Evolutionary conservation across 2,888 invertebrate genomes (phyloP).

Genomic region (Xylota segnis): DNA sequence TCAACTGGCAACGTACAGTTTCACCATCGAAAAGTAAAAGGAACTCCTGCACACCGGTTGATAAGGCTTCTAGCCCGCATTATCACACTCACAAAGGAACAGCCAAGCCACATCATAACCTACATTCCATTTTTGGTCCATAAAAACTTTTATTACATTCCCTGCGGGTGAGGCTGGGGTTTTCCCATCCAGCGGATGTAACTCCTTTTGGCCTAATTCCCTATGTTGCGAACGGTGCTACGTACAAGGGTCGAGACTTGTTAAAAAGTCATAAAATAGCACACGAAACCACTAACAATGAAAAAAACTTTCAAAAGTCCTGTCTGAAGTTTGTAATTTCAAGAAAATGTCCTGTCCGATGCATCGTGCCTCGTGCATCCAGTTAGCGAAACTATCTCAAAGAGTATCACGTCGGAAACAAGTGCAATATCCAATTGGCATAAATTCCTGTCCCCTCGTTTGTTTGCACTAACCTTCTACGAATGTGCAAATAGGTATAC

Average conservation of each 20-base stretch:
- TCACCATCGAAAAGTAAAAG: neutral
- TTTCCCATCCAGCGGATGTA: neutral
- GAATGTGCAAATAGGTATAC: neutral
- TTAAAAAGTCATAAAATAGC: conserved; percentile 32
- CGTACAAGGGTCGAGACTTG: neutral
- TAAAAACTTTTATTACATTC: conserved; percentile 37
- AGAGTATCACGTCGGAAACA: neutral
- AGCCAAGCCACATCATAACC: conserved; percentile 25
- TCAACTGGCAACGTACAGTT: conserved; percentile 10
- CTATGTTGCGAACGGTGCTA: neutral
- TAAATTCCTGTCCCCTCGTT: neutral
- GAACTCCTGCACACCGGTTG: conserved; percentile 16
- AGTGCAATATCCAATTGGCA: neutral
- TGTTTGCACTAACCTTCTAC: conserved; percentile 2
- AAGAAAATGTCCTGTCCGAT: conserved; percentile 1
- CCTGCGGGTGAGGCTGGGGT: neutral
- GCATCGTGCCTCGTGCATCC: conserved; percentile 7
- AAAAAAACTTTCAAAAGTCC: neutral
- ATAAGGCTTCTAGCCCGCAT: conserved; percentile 25
- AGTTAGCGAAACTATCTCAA: no score
- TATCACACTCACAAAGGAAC: conserved; percentile 9
- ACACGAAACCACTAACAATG: conserved; percentile 1
- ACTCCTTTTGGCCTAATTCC: conserved; percentile 6
- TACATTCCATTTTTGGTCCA: neutral
- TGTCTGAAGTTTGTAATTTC: conserved; percentile 4